Percentiles rank a stretch among this genome's conserved stretches.
Evolutionary conservation across 2,113 vertebrate genomes (phyloP).

Genomic region (Axis porcinus): DNA sequence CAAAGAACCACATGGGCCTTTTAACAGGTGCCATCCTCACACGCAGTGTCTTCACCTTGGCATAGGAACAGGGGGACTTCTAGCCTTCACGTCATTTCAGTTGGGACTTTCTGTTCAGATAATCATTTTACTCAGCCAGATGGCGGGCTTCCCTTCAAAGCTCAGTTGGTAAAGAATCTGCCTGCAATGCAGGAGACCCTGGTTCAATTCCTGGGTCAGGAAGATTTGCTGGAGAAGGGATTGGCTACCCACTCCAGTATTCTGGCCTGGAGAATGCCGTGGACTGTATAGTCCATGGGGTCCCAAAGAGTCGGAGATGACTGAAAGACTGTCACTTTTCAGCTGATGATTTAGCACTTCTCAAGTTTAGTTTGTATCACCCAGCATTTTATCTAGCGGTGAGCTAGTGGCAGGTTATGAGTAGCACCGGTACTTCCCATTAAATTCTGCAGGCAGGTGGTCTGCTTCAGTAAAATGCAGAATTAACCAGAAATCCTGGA

Average conservation of each 20-base stretch:
- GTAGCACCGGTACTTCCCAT: rapidly evolving
- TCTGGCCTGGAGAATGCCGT: not conserved
- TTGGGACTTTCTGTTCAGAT: not conserved
- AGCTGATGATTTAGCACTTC: not conserved
- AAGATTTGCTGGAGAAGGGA: not conserved
- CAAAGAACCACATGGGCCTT: rapidly evolving
- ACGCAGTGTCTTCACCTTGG: rapidly evolving
- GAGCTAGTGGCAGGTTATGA: not conserved
- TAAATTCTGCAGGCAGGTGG: not conserved
- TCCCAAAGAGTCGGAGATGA: not conserved
- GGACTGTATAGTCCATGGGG: not conserved
- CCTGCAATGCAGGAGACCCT: not conserved
- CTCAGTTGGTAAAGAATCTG: not conserved
- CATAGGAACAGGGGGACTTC: too few relatives aligned
- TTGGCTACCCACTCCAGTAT: not conserved
- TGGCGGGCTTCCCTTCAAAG: not conserved
- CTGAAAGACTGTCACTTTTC: not conserved
- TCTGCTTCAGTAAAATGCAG: not conserved
- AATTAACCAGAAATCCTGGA: rapidly evolving
- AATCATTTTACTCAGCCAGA: not conserved
- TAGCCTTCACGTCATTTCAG: rapidly evolving
- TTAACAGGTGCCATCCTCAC: not conserved
- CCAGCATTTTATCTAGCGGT: rapidly evolving
- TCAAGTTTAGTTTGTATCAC: not conserved
- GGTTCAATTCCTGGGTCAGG: not conserved